Evolutionary conservation across 2,113 vertebrate genomes (phyloP).

Genomic region (Pseudopipra pipra): DNA sequence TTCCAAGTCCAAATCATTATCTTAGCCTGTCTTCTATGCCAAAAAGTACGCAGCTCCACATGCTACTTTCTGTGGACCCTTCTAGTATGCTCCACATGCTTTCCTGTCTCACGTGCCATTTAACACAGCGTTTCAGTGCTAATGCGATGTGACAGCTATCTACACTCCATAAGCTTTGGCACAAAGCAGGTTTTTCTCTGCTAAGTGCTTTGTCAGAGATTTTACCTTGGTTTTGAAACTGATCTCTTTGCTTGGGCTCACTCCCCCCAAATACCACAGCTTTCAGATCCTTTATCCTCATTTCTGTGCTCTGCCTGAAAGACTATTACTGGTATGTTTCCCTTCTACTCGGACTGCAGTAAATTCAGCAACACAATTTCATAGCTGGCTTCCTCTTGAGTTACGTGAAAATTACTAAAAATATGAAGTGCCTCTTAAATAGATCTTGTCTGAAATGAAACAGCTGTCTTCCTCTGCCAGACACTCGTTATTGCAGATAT

Average conservation of each 20-base stretch:
- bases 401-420: neutral
- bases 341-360: neutral
- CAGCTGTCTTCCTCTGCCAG: neutral
- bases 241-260: neutral
- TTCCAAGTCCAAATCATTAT: neutral
- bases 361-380: neutral
- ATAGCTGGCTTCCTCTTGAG: neutral
- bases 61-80: neutral
- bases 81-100: neutral
- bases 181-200: neutral
- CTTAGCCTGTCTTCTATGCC: neutral
- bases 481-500: neutral
- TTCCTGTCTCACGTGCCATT: neutral
- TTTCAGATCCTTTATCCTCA: constrained; percentile 30
- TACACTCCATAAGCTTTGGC: neutral
- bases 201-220: neutral
- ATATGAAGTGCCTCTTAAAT: constrained; percentile 1
- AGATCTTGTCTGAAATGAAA: constrained; percentile 6
- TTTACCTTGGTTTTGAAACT: neutral
- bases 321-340: neutral
- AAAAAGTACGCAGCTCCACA: neutral
- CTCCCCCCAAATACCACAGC: neutral
- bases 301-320: neutral
- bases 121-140: accelerated
- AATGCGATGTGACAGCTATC: neutral